These are phyloP conservation scores for Drosophila tropicalis DNA, from an alignment of 1,140 invertebrate species.

Conservation along the genomic window DNA sequence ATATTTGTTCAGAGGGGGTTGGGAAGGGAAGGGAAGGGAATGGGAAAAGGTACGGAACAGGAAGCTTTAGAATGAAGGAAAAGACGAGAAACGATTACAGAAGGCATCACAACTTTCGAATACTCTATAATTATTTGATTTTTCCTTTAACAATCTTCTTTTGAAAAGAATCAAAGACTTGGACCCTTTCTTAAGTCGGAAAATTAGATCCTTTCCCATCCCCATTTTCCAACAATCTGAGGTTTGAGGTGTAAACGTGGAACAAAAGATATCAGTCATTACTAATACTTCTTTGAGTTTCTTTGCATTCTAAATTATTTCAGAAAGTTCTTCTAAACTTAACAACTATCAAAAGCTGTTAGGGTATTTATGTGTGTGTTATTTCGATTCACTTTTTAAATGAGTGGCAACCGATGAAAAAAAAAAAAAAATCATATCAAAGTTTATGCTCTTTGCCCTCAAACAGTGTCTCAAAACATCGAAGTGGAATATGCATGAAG, in stretches of 20 bases:
- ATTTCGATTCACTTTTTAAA: slow-evolving; percentile 32
- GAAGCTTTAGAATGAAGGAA: slow-evolving; percentile 25
- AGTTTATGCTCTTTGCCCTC: slow-evolving; percentile 45
- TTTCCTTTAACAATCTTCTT: too few species aligned
- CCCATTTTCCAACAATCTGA: too few species aligned
- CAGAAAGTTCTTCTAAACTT: neutral
- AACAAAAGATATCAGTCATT: too few species aligned
- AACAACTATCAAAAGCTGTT: neutral
- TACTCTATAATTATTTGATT: slow-evolving; percentile 6
- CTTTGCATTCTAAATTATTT: neutral
- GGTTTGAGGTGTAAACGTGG: too few species aligned
- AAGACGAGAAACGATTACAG: neutral
- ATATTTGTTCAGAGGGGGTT: slow-evolving; percentile 44
- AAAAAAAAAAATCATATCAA: slow-evolving; percentile 42
- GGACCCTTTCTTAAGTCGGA: too few species aligned
- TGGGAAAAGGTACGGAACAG: neutral
- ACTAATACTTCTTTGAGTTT: too few species aligned
- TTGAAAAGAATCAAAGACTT: too few species aligned
- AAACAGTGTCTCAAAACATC: slow-evolving; percentile 21
- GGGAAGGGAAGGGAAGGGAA: slow-evolving; percentile 2
- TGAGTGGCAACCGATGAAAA: slow-evolving; percentile 45
- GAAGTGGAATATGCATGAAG: slow-evolving; percentile 45
- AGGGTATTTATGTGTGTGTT: slow-evolving; percentile 29
- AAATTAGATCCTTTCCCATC: too few species aligned
- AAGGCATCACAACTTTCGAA: neutral